Percentiles rank a stretch among this genome's conserved stretches.
These are phyloP conservation scores for Hozukius guyotensis DNA, from an alignment of 2,797 vertebrate species.

Conservation along the genomic window DNA sequence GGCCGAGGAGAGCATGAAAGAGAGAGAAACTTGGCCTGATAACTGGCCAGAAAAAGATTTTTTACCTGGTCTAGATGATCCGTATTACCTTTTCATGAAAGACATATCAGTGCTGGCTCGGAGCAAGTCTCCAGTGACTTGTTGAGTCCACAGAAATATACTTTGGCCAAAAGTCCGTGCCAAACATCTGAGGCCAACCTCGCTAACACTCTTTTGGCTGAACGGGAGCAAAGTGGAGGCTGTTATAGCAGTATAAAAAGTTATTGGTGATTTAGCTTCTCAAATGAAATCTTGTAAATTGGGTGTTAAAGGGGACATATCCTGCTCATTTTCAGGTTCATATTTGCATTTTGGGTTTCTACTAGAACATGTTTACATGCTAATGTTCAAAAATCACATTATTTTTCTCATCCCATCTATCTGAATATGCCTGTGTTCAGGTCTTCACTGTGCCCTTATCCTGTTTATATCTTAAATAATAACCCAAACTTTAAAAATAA, in stretches of 20 bases:
- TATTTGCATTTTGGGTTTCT: neutral
- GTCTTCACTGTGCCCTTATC: too few relatives aligned
- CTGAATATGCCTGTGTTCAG: too few relatives aligned
- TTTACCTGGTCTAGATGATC: slow-evolving; percentile 2
- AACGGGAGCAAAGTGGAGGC: neutral
- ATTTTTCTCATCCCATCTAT: too few relatives aligned
- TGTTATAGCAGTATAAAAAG: neutral
- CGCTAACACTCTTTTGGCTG: neutral
- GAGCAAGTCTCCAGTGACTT: neutral
- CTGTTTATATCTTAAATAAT: too few relatives aligned
- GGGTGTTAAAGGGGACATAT: neutral
- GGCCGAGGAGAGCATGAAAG: slow-evolving; percentile 33
- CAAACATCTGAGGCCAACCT: neutral
- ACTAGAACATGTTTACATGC: neutral
- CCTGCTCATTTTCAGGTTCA: neutral
- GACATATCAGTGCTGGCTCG: neutral
- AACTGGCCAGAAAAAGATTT: slow-evolving; percentile 3
- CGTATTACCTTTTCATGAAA: neutral
- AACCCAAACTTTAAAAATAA: too few relatives aligned
- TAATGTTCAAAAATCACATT: too few relatives aligned
- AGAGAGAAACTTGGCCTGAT: slow-evolving; percentile 19
- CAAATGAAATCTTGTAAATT: neutral
- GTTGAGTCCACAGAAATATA: neutral
- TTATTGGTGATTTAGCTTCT: neutral
- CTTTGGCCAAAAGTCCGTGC: neutral